phyloP scores from a whole-genome alignment of 2,113 vertebrate genomes.

The Amphiprion ocellaris region DNA sequence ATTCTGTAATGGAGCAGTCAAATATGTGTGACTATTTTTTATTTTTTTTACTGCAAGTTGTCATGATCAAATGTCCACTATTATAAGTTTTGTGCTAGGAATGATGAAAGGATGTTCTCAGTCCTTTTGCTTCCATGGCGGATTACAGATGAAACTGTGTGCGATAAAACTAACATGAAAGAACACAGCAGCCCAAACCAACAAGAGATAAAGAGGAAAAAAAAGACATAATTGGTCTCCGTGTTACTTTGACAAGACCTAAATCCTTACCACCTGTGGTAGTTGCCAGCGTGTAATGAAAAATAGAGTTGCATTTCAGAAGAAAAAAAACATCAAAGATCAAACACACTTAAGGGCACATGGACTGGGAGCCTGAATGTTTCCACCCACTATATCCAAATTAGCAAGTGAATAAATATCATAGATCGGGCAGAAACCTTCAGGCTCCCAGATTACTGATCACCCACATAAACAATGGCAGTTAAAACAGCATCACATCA shows the following conservation, averaged over 20 bases:
- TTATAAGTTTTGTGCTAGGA: too few relatives aligned
- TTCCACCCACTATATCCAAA: conserved; percentile 11
- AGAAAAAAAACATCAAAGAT: conserved; percentile 52
- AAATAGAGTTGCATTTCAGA: conserved; percentile 85
- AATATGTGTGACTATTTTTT: neutral
- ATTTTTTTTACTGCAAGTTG: neutral
- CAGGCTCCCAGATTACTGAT: conserved; percentile 35
- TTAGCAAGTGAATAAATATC: conserved; percentile 24
- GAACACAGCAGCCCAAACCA: conserved; percentile 59
- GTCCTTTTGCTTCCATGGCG: conserved; percentile 76
- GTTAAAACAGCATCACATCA: conserved; percentile 25
- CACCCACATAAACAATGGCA: conserved; percentile 39
- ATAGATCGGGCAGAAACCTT: conserved; percentile 35
- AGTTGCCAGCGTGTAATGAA: conserved; percentile 87
- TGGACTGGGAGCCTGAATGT: conserved; percentile 35
- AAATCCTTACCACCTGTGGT: conserved; percentile 88
- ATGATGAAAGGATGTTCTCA: neutral
- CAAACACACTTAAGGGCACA: conserved; percentile 50
- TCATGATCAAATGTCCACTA: neutral
- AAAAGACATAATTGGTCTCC: conserved; percentile 45
- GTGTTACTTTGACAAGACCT: conserved; percentile 74
- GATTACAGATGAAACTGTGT: conserved; percentile 59
- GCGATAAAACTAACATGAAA: conserved; percentile 38
- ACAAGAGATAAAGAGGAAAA: conserved; percentile 24
- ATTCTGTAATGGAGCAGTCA: neutral